A percentile compares a stretch with the other conserved stretches of the same genome.
These are phyloP conservation scores for Circaetus gallicus DNA, from an alignment of 2,113 vertebrate species.

Conservation along the genomic window DNA sequence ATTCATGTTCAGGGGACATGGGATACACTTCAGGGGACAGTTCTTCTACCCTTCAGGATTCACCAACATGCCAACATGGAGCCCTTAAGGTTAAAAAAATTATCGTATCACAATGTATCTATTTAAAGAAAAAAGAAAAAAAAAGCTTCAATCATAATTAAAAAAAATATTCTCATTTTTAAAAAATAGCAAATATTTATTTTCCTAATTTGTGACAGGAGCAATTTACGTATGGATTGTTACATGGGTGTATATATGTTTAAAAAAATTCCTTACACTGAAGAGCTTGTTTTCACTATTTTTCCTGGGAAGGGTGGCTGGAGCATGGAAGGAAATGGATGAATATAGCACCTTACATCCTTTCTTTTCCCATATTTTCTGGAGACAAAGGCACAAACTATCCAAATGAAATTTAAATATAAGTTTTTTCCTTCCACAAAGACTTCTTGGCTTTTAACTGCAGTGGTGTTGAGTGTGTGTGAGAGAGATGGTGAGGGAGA, in stretches of 20 bases:
- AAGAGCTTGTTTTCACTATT: background rate
- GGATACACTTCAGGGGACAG: background rate
- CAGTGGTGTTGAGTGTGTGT: fast-evolving
- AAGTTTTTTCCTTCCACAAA: background rate
- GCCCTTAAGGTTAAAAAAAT: background rate
- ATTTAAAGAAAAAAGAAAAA: background rate
- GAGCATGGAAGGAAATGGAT: background rate
- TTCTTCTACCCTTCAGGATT: background rate
- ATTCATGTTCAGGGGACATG: background rate
- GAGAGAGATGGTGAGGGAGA: background rate
- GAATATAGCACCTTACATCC: fast-evolving
- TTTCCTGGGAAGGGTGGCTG: background rate
- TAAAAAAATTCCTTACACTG: background rate
- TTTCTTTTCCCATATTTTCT: background rate
- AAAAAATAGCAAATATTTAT: background rate
- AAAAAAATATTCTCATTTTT: background rate
- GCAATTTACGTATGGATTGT: background rate
- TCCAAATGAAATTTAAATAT: background rate
- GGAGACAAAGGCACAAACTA: background rate
- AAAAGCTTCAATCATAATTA: fast-evolving
- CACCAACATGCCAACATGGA: background rate
- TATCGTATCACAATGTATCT: fast-evolving
- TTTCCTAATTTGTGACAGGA: background rate
- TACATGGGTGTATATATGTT: fast-evolving
- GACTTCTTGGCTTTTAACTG: background rate